Conservation (phyloP, 2,113 vertebrate genomes). For the Seriola quinqueradiata region DNA sequence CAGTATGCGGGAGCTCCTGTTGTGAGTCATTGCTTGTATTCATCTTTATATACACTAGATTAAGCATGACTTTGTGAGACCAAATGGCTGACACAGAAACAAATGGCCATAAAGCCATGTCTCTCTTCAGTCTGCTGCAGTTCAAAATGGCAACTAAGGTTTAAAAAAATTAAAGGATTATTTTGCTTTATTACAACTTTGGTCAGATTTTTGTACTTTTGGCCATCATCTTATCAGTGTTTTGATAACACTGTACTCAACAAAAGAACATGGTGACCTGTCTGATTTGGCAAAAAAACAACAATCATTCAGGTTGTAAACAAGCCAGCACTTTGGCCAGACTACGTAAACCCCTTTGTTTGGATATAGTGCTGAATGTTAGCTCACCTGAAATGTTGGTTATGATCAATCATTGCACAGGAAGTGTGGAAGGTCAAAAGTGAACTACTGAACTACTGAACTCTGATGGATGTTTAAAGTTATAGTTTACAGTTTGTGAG, state of each 20-base stretch:
- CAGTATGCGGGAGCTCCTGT: conserved; percentile 21
- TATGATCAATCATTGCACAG: not conserved
- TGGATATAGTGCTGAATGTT: not conserved
- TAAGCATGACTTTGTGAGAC: conserved; percentile 30
- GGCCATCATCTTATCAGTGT: too few relatives aligned
- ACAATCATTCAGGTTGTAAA: not conserved
- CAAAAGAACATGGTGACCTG: too few relatives aligned
- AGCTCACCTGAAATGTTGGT: not conserved
- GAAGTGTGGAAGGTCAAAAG: not conserved
- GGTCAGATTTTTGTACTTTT: not conserved
- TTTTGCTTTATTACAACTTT: not conserved
- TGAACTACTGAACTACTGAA: not conserved
- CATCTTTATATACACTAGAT: conserved; percentile 34
- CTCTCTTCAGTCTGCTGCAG: not conserved
- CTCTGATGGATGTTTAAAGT: not conserved
- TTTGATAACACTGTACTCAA: too few relatives aligned
- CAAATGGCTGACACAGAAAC: conserved; percentile 33
- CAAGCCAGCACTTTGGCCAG: too few relatives aligned
- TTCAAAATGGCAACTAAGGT: not conserved
- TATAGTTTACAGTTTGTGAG: not conserved
- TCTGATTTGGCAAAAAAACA: not conserved
- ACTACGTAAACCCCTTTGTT: not conserved
- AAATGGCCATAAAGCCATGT: conserved; percentile 13
- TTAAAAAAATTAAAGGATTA: not conserved
- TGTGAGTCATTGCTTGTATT: conserved; percentile 38